Evolutionary conservation across 2,113 vertebrate genomes (phyloP).

Genomic region (Rhea americana): DNA sequence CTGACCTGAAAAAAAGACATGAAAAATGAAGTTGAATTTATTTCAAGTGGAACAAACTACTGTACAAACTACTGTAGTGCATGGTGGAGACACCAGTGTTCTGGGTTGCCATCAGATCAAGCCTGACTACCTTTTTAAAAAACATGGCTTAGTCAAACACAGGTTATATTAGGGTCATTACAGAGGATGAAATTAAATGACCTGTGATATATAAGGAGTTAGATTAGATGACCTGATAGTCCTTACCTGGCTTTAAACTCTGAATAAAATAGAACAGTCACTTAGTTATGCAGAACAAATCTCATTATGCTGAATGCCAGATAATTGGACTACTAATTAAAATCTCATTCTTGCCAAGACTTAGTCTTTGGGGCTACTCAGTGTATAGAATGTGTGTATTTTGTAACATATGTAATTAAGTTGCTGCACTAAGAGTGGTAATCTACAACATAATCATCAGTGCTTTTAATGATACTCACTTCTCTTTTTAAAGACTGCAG

Average conservation of each 20-base stretch:
- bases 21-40: not conserved
- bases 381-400: not conserved
- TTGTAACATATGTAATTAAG: not conserved
- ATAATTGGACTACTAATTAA: not conserved
- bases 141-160: not conserved
- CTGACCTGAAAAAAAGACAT: not conserved
- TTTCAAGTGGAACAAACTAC: not conserved
- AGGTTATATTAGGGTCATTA: not conserved
- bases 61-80: not conserved
- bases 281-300: too few species aligned
- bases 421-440: not conserved
- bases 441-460: not conserved
- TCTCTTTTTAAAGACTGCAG: not conserved
- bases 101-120: not conserved
- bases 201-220: not conserved
- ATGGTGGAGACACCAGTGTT: not conserved
- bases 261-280: not conserved
- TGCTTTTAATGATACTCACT: not conserved
- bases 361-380: not conserved
- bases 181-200: not conserved
- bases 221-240: not conserved
- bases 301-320: not conserved
- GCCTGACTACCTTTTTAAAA: not conserved
- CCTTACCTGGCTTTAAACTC: not conserved
- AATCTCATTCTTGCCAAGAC: not conserved